phyloP scores from a whole-genome alignment of 2,113 vertebrate genomes.

The Gallinago paraguaiae region DNA sequence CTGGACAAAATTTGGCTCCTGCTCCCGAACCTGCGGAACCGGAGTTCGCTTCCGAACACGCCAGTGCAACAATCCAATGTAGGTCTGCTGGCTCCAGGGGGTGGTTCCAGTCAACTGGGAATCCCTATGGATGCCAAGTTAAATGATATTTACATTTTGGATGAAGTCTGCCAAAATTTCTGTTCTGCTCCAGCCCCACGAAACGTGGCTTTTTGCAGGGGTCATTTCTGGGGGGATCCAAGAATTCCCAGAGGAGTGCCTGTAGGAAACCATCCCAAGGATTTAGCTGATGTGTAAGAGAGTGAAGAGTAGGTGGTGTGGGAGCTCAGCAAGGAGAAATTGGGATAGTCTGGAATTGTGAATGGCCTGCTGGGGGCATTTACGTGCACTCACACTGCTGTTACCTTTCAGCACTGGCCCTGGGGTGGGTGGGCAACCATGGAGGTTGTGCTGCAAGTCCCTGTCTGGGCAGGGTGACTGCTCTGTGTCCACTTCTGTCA shows the following conservation, averaged over 20 bases:
- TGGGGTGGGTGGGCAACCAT: accelerated
- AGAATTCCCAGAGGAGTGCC: background rate
- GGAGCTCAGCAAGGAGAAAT: background rate
- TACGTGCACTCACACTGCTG: accelerated
- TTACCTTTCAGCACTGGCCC: accelerated
- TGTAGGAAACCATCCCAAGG: background rate
- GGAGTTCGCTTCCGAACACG: constrained; percentile 93
- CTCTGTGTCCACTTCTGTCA: background rate
- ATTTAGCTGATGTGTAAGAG: background rate
- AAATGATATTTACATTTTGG: background rate
- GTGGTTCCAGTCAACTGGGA: too few species aligned
- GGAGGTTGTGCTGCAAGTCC: accelerated
- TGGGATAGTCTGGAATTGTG: background rate
- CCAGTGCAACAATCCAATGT: constrained; percentile 94
- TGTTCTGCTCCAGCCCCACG: background rate
- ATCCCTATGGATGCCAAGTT: accelerated
- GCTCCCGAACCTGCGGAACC: constrained; percentile 91
- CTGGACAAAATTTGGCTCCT: constrained; percentile 93
- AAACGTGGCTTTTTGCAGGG: background rate
- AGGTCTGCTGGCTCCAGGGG: constrained; percentile 15
- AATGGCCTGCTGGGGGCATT: accelerated
- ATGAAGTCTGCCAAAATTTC: background rate
- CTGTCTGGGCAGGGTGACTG: background rate
- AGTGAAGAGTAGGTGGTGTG: too few species aligned
- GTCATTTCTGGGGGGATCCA: background rate